Evolutionary conservation across 2,797 vertebrate genomes (phyloP), one percentile per base, ranked within the genome.

Genomic region (Trematomus bernacchii): DNA sequence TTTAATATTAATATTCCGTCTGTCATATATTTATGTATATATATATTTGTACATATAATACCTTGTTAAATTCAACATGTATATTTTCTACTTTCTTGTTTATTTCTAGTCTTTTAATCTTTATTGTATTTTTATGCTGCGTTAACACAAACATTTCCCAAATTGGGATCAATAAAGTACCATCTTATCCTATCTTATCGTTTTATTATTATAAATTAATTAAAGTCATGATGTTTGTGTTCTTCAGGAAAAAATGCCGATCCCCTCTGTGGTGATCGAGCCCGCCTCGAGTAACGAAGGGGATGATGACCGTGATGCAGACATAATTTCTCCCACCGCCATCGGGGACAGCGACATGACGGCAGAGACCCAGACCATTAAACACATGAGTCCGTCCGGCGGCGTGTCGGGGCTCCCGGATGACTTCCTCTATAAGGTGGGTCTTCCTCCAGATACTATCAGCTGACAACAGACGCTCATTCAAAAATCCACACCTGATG

Each of bases 271-370:
- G 21, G 94, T 99, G 71, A 98, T 99, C 75, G 96, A 99, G 72
- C 98, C 98, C 0, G 98, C 98, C 60, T 99, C 97, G 55, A 99
- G 98, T 92, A 96, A 99, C 0, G 98, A 99, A 88, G 97, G 94
- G 0, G 96, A 99, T 15, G 96, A 96, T 74, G 97, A 97, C 85
- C 79, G 91, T 14, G 94, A 95, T 78, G 82, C 69, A 3, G 71
- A 73, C 90, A 76, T 94, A 73, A 83, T 94, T 86, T 79, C 78
- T n/a, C 95, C 80, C 7, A 84, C 83, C 1, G 6, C 86, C 55
- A 85, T 81, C 68, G 70, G 87, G 12, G 92, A 90, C 71, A 93
- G 94, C 12, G 87, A 82, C 11, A 93, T 95, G 85, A 73, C 59
- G 1, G 71, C 86, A 0, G 90, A 85, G 65, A 79, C 68, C 63